phyloP scores from a whole-genome alignment of 53 echinoderm and acorn worm species.

The Arbacia lixula region DNA sequence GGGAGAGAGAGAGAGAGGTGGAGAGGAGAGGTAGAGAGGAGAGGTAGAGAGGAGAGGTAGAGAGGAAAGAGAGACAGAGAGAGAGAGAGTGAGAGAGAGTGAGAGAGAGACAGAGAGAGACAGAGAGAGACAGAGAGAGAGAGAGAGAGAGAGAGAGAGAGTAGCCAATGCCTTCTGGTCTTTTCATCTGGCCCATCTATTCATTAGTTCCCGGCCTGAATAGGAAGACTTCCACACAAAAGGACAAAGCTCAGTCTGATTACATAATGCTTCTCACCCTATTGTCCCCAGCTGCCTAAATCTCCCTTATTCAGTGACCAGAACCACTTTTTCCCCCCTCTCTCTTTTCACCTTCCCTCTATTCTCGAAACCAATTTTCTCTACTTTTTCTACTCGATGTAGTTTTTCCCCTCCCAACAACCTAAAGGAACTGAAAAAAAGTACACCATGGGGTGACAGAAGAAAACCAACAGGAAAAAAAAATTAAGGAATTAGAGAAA shows the following conservation, averaged over 20 bases:
- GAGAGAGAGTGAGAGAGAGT: too few species aligned
- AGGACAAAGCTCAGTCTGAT: conserved; percentile 13
- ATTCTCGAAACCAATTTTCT: conserved; percentile 13
- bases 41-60: too few species aligned
- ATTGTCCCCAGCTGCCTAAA: conserved; percentile 32
- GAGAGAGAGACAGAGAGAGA: conserved; percentile 23
- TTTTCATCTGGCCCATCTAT: conserved; percentile 32
- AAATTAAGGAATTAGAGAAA: too few species aligned
- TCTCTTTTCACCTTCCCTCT: neutral
- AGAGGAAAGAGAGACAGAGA: too few species aligned
- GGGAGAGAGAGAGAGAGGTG: too few species aligned
- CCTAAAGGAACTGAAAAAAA: neutral
- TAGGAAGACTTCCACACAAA: conserved; percentile 6
- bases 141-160: conserved; percentile 13
- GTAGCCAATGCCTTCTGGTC: conserved; percentile 34
- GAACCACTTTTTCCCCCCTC: neutral
- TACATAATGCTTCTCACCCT: conserved; percentile 35
- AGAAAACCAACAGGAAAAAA: too few species aligned
- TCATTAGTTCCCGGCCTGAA: conserved; percentile 5
- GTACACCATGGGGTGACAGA: conserved; percentile 43
- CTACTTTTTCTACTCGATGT: neutral
- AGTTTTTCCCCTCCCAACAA: neutral
- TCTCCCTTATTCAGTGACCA: conserved; percentile 41
- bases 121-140: conserved; percentile 1
- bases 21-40: too few species aligned